Evolutionary conservation across 35 echinoderm and acorn worm genomes (phyloP).

Genomic region (Heliocidaris tuberculata): DNA sequence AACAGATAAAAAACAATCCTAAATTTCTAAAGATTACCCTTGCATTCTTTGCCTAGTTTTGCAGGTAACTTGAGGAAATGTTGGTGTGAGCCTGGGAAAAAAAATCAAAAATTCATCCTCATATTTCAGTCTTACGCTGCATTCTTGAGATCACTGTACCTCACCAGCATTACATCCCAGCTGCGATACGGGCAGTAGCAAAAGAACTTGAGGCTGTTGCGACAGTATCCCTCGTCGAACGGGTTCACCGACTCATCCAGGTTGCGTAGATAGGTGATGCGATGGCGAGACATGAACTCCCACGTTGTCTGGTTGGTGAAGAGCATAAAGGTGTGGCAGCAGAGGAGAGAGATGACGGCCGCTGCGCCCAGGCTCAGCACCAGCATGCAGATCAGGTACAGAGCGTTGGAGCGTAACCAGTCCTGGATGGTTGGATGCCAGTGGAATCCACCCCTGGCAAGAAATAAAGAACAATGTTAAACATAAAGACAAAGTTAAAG

Average conservation of each 20-base stretch:
- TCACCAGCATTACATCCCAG: constrained; percentile 78
- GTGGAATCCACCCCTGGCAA: constrained; percentile 74
- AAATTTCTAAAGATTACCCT: no score
- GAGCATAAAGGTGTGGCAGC: constrained; percentile 93
- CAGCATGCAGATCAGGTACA: constrained; percentile 72
- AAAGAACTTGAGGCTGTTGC: constrained; percentile 92
- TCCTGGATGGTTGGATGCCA: constrained; percentile 56
- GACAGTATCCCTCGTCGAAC: constrained; percentile 86
- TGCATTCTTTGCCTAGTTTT: no score
- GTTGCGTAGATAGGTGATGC: constrained; percentile 88
- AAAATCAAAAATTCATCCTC: background rate
- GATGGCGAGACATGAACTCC: constrained; percentile 96
- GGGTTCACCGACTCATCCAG: constrained; percentile 83
- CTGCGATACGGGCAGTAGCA: constrained; percentile 84
- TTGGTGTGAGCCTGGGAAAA: background rate
- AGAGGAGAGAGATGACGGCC: constrained; percentile 68
- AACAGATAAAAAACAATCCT: no score
- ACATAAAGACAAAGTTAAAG: no score
- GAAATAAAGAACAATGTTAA: background rate
- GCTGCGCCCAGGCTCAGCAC: constrained; percentile 53
- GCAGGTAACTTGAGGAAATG: background rate
- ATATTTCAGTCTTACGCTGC: background rate
- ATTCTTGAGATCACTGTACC: constrained; percentile 39
- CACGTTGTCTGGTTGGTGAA: constrained; percentile 93
- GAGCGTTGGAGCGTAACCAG: constrained; percentile 79